Percentiles rank a stretch among this genome's conserved stretches.
phyloP scores from a whole-genome alignment of 2,113 vertebrate species.

The Lophochroa leadbeateri region DNA sequence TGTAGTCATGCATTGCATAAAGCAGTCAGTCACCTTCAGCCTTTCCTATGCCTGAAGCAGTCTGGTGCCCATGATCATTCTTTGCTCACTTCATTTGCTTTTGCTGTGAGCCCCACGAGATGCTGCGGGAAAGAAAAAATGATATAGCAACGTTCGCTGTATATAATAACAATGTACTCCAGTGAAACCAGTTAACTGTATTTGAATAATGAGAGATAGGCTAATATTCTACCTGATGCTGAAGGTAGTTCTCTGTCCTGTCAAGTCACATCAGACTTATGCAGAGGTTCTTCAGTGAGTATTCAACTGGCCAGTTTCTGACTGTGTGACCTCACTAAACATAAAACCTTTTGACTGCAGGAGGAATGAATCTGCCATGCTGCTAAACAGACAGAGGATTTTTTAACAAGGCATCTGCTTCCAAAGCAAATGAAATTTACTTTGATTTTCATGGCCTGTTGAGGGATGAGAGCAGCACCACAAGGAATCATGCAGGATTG shows the following conservation, averaged over 20 bases:
- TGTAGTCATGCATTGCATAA: not conserved
- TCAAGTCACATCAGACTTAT: not conserved
- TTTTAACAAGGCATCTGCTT: not conserved
- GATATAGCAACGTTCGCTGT: not conserved
- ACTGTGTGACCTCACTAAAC: not conserved
- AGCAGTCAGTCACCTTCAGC: not conserved
- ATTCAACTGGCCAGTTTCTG: not conserved
- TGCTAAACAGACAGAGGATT: constrained; percentile 18
- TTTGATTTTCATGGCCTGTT: constrained; percentile 22
- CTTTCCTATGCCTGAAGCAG: not conserved
- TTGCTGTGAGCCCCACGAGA: not conserved
- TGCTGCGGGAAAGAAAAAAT: not conserved
- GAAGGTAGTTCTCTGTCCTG: not conserved
- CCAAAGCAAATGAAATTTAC: constrained; percentile 16
- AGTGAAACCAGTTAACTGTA: not conserved
- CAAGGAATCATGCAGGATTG: not conserved
- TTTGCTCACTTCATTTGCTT: not conserved
- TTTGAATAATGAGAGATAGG: not conserved
- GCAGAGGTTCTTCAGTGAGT: not conserved
- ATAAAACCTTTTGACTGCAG: constrained; percentile 9
- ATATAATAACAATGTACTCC: not conserved
- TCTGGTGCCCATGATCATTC: rapidly evolving
- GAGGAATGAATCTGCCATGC: not conserved
- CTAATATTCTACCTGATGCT: not conserved
- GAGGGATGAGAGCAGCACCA: not conserved